phyloP scores from a whole-genome alignment of 2,113 vertebrate species.

The Centropristis striata region DNA sequence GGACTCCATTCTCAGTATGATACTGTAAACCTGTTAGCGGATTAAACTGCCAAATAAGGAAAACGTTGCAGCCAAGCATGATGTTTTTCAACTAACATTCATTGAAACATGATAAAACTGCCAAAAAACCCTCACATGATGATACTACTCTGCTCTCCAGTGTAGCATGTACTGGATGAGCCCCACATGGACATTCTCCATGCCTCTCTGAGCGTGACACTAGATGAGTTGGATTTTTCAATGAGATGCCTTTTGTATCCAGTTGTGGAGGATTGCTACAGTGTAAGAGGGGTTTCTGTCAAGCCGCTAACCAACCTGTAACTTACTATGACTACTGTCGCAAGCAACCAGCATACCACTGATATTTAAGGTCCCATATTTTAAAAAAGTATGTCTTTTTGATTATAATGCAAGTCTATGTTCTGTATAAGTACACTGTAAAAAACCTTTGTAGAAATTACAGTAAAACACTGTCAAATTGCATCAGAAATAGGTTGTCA shows the following conservation, averaged over 20 bases:
- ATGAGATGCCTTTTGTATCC: slow-evolving; percentile 24
- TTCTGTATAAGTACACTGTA: too few species aligned
- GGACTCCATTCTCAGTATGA: slow-evolving; percentile 15
- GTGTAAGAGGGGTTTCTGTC: neutral
- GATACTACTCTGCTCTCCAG: slow-evolving; percentile 39
- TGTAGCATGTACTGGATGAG: slow-evolving; percentile 47
- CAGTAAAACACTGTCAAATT: too few species aligned
- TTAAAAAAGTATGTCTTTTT: too few species aligned
- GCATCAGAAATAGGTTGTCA: too few species aligned
- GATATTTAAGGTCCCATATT: too few species aligned
- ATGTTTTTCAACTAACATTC: slow-evolving; percentile 45
- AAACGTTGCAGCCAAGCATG: slow-evolving; percentile 31
- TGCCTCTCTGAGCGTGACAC: slow-evolving; percentile 64
- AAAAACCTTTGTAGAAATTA: too few species aligned
- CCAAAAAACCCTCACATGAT: slow-evolving; percentile 56
- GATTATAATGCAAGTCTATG: too few species aligned
- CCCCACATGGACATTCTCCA: slow-evolving; percentile 47
- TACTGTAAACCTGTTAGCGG: neutral
- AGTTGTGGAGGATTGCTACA: neutral
- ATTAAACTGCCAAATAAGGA: slow-evolving; percentile 54
- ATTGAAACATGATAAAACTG: slow-evolving; percentile 30
- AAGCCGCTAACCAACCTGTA: slow-evolving; percentile 4
- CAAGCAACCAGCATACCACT: neutral
- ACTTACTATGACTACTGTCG: neutral
- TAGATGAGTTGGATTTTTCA: slow-evolving; percentile 15